Percentiles rank a stretch among this genome's conserved stretches.
Evolutionary conservation across 2,797 vertebrate species (phyloP).

Genomic region (Cynodonichthys magdalenae): DNA sequence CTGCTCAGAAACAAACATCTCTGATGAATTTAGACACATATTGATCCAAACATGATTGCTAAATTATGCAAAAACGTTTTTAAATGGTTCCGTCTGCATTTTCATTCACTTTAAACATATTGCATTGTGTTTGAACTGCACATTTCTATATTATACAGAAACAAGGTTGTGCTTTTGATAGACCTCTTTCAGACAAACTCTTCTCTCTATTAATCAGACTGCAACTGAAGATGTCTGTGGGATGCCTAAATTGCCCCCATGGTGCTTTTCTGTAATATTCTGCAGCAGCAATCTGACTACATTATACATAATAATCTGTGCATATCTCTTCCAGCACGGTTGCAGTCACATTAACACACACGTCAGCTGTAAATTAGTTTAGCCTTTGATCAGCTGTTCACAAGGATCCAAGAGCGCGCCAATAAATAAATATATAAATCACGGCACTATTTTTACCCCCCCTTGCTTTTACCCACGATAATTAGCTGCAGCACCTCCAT

Average conservation of each 20-base stretch:
- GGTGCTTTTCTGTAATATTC: not conserved
- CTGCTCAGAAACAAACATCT: too few relatives aligned
- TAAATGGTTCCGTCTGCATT: too few relatives aligned
- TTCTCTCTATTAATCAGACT: not conserved
- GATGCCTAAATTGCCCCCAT: not conserved
- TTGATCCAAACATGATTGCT: too few relatives aligned
- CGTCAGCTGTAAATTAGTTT: not conserved
- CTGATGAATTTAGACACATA: too few relatives aligned
- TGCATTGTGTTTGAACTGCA: too few relatives aligned
- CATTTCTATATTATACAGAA: too few relatives aligned
- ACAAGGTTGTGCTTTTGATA: too few relatives aligned
- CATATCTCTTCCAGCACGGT: not conserved
- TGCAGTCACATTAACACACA: not conserved
- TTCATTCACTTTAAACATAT: too few relatives aligned
- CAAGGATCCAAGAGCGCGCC: not conserved
- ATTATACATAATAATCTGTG: not conserved
- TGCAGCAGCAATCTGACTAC: not conserved
- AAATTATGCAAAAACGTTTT: too few relatives aligned
- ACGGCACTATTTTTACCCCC: not conserved
- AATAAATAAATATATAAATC: not conserved
- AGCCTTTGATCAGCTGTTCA: not conserved
- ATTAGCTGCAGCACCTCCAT: not conserved
- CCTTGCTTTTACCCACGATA: not conserved
- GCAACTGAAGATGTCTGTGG: not conserved
- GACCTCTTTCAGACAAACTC: not conserved